Evolutionary conservation across 2,797 vertebrate species (phyloP), one percentile per base, ranked within the genome.

Genomic region (Cephalopachus bancanus): DNA sequence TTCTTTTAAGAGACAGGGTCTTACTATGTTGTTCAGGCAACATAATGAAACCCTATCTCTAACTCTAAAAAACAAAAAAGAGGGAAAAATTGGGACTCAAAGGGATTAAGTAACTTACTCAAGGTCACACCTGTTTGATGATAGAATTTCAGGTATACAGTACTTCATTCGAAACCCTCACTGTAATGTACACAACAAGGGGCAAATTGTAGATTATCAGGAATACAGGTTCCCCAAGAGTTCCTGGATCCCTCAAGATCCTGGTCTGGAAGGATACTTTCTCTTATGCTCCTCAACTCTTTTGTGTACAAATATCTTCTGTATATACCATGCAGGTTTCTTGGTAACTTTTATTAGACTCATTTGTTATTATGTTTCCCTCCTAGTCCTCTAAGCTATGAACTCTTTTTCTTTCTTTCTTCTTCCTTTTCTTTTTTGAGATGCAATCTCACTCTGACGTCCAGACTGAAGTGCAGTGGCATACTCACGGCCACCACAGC

Each of bases 121-220:
- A 59, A 14, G 89, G 55, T 81, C 51, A 88, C 1, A n/a, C 55
- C 26, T 74, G 10, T 57, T 67, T 53, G 81, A 88, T 28, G n/a
- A 5, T 22, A 14, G 57, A 69, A 26, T 65, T 59, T 67, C 26
- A 69, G 24, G 24, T 44, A 44, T 44, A 44, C 44, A 28, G 20
- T 26, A 16, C 15, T 19, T 37, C 55, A 10, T 9, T 74, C 71
- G 30, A 69, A 69, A 53, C 3, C 15, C 7, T 49, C 1, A 20
- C 3, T 17, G 19, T 33, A 44, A 37, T 78, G 20, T 28, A 1
- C 0, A 72, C 16, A 51, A 12, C n/a, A 62, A 17, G 11, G 2
- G 51, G 14, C 1, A 17, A 60, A 64, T 0, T 49, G 14, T 1
- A 72, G 53, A 26, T 14, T 44, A 11, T 9, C 30, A 30, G 44